Percentiles rank a stretch among this genome's conserved stretches.
Conservation (phyloP, 1,140 invertebrate genomes). For the Leptopilina boulardi region DNA sequence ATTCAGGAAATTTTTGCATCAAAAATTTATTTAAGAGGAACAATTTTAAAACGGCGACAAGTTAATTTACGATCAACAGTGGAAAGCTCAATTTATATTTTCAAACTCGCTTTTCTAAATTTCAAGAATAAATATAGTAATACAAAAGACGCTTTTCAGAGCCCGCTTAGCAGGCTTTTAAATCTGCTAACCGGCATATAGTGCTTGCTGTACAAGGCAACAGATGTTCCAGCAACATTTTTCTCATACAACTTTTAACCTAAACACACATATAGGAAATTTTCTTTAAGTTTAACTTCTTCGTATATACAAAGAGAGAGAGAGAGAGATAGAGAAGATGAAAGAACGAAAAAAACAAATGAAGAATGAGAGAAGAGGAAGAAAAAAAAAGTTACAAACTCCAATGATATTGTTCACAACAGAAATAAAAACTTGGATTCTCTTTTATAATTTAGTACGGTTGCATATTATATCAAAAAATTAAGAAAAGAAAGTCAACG, state of each 20-base stretch:
- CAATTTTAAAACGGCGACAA: background rate
- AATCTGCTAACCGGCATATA: constrained; percentile 7
- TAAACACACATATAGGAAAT: background rate
- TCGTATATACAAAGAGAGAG: background rate
- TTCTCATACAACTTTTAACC: constrained; percentile 13
- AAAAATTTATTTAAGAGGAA: background rate
- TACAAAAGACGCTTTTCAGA: background rate
- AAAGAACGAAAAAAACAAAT: background rate
- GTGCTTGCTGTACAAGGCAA: constrained; percentile 9
- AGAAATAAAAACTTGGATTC: no score
- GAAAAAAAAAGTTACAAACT: background rate
- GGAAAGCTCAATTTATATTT: background rate
- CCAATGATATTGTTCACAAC: no score
- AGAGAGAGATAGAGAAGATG: background rate
- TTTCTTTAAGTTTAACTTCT: constrained; percentile 5
- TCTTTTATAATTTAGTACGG: no score
- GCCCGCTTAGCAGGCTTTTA: constrained; percentile 7
- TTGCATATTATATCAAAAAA: no score
- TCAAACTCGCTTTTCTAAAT: constrained; percentile 8
- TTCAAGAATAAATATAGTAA: constrained; percentile 13
- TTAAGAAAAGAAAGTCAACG: no score
- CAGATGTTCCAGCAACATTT: background rate
- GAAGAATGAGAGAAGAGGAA: no score
- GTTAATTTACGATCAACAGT: constrained; percentile 10
- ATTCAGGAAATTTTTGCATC: no score